phyloP scores from a whole-genome alignment of 2,888 invertebrate species.

The Onthophagus sagittarius region DNA sequence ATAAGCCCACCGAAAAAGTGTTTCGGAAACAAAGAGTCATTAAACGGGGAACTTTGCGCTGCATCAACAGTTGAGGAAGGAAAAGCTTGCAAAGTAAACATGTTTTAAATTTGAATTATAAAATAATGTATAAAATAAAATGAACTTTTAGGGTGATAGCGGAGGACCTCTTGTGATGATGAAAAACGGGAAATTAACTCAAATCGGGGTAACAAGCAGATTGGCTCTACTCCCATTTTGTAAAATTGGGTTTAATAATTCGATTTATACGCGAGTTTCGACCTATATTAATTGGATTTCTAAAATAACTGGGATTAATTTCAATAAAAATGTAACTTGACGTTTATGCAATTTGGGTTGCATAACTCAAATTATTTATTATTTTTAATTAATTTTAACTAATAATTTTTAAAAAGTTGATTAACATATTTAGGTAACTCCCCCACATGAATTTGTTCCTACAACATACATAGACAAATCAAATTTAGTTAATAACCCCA shows the following conservation, averaged over 20 bases:
- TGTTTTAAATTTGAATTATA: not conserved
- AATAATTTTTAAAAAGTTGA: slow-evolving; percentile 50
- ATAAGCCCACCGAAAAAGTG: slow-evolving; percentile 40
- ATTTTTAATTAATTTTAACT: not conserved
- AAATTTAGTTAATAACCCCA: not conserved
- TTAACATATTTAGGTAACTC: slow-evolving; percentile 61
- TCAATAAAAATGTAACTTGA: slow-evolving; percentile 32
- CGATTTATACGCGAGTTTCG: slow-evolving; percentile 44
- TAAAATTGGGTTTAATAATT: slow-evolving; percentile 43
- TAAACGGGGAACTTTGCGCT: slow-evolving; percentile 39
- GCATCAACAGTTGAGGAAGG: slow-evolving; percentile 43
- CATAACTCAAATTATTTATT: not conserved
- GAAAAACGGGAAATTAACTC: slow-evolving; percentile 36
- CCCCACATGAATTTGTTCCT: slow-evolving; percentile 67
- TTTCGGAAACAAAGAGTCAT: slow-evolving; percentile 33
- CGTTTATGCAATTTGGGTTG: not conserved
- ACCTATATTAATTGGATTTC: slow-evolving; percentile 44
- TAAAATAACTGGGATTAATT: slow-evolving; percentile 41
- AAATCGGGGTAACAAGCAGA: slow-evolving; percentile 46
- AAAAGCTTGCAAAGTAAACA: slow-evolving; percentile 44
- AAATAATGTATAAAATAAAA: not conserved
- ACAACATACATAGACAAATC: slow-evolving; percentile 30
- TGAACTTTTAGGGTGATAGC: slow-evolving; percentile 43
- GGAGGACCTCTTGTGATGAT: slow-evolving; percentile 43
- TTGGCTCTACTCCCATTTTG: slow-evolving; percentile 43